Base-by-base conservation (phyloP, 1,140 invertebrate genomes). In the Homarus americanus region DNA sequence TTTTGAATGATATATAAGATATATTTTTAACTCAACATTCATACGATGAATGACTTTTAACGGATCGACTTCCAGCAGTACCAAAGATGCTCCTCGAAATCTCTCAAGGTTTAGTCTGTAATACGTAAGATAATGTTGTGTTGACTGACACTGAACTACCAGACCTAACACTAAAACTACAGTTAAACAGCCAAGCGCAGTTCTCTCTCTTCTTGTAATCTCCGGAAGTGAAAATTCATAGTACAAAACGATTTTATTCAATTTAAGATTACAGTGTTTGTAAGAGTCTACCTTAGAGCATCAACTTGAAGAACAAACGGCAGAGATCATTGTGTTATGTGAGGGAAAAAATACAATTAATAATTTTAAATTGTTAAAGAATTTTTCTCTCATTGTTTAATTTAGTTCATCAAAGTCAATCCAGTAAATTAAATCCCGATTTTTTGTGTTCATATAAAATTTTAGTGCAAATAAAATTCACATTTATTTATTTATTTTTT, bases 151-250 rank as follows among this genome's bases (percentile, higher is more conserved):
- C 53, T 58, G 53, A 20, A 20, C 17, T 15, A 4, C 53, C 24
- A 58, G 9, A 58, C 15, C 53, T 24, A 20, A 15, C 53, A 58
- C 7, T 49, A 7, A 49, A n/a, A 15, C 44, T 49, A 7, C 24
- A 20, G 15, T 58, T 20, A 24, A 17, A 58, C 9, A 28, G n/a
- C n/a, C 63, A 69, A 32, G 7, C 2, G 63, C 63, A 28, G 0
- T 32, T 32, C 63, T 32, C 28, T 32, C 63, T 69, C n/a, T 24
- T 69, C 5, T 63, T 69, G 63, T 69, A 28, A 69, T 69, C 63
- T 69, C 63, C 63, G 5, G 63, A 32, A 69, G 63, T 69, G 63
- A 69, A 32, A 69, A 69, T 32, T 69, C 63, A 69, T 58, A 58
- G 53, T 58, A 58, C 53, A 58, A 58, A 58, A 4, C 53, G n/a